Evolutionary conservation across 2,888 invertebrate genomes (phyloP).

Genomic region (Augochlorella aurata): DNA sequence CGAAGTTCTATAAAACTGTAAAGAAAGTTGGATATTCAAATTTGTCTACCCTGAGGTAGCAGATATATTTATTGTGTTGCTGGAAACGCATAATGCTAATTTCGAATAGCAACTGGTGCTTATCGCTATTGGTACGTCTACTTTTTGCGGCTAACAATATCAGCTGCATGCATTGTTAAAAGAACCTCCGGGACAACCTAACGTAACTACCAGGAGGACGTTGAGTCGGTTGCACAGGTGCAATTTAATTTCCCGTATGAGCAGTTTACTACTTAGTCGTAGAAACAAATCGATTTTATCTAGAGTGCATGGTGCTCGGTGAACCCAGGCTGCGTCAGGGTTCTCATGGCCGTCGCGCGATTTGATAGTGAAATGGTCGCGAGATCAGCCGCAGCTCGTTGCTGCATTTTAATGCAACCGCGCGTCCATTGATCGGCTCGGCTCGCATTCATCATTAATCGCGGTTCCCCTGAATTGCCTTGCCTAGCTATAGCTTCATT

Average conservation of each 20-base stretch:
- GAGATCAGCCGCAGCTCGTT: background rate
- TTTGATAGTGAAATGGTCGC: slow-evolving; percentile 22
- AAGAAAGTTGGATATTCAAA: too few relatives aligned
- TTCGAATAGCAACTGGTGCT: too few relatives aligned
- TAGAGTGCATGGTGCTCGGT: slow-evolving; percentile 5
- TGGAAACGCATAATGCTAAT: too few relatives aligned
- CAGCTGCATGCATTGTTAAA: too few relatives aligned
- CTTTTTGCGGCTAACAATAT: too few relatives aligned
- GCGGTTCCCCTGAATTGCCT: slow-evolving; percentile 38
- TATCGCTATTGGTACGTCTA: too few relatives aligned
- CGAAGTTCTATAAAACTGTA: too few relatives aligned
- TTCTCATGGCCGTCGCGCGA: slow-evolving; percentile 21
- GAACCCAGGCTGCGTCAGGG: background rate
- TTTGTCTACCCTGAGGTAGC: too few relatives aligned
- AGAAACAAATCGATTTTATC: slow-evolving; percentile 27
- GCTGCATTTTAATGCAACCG: background rate
- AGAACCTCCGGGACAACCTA: too few relatives aligned
- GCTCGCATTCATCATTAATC: slow-evolving; percentile 49
- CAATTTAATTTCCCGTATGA: background rate
- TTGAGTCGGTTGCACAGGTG: background rate
- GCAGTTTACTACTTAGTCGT: slow-evolving; percentile 7
- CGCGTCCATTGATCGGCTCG: slow-evolving; percentile 26
- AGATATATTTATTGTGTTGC: too few relatives aligned
- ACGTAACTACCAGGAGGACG: background rate
- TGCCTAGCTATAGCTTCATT: slow-evolving; percentile 47